These are phyloP conservation scores for Morone chrysops DNA, from an alignment of 2,113 vertebrate genomes.

Conservation along the genomic window DNA sequence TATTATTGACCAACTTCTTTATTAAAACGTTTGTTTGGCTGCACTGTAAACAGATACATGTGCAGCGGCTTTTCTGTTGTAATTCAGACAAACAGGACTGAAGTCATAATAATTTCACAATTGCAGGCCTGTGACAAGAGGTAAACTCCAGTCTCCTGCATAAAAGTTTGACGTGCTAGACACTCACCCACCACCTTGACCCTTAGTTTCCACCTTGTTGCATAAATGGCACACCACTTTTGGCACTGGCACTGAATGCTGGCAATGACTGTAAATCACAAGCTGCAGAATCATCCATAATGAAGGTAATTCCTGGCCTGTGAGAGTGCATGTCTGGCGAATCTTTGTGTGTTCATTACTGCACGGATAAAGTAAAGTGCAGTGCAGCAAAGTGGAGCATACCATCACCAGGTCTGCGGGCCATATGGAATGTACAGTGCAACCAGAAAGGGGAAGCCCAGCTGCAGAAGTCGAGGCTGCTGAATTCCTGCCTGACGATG, in stretches of 20 bases:
- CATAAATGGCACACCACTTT: not conserved
- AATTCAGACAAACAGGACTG: not conserved
- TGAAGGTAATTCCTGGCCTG: not conserved
- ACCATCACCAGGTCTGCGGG: constrained; percentile 37
- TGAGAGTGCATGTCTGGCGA: constrained; percentile 20
- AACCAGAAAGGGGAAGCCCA: constrained; percentile 41
- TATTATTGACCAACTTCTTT: not conserved
- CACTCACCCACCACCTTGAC: not conserved
- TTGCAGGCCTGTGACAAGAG: not conserved
- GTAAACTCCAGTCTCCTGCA: not conserved
- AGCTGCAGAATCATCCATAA: not conserved
- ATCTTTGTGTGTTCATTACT: constrained; percentile 27
- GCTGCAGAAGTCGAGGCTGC: constrained; percentile 43
- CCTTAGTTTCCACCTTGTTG: not conserved
- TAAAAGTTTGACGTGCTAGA: not conserved
- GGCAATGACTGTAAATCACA: not conserved
- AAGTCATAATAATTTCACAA: not conserved
- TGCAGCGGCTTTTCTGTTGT: not conserved
- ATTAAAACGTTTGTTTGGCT: not conserved
- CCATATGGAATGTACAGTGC: constrained; percentile 62
- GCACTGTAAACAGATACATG: constrained; percentile 1
- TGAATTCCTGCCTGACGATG: constrained; percentile 55
- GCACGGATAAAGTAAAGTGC: constrained; percentile 2
- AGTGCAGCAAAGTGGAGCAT: constrained; percentile 42
- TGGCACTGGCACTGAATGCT: not conserved